Evolutionary conservation across 2,888 invertebrate species (phyloP).

Genomic region (Proisotoma minuta): DNA sequence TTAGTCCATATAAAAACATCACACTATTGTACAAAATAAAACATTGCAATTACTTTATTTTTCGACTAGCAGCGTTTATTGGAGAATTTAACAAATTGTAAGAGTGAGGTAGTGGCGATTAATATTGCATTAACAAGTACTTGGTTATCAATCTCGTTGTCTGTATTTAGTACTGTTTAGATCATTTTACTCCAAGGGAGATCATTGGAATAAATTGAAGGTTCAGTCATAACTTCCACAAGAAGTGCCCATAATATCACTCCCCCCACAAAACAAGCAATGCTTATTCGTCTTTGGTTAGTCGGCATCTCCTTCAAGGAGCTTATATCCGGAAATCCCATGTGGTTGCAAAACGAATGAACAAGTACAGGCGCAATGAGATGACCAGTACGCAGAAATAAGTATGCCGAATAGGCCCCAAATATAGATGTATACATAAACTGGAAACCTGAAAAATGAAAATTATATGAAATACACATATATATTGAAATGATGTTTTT

Average conservation of each 20-base stretch:
- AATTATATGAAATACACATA: constrained; percentile 9
- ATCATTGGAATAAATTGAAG: constrained; percentile 55
- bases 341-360: constrained; percentile 93
- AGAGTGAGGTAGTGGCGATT: too few relatives aligned
- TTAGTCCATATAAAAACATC: too few relatives aligned
- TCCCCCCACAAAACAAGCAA: constrained; percentile 68
- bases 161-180: too few relatives aligned
- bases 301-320: constrained; percentile 61
- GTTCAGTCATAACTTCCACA: constrained; percentile 70
- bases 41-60: neutral
- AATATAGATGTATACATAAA: constrained; percentile 86
- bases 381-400: constrained; percentile 86
- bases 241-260: constrained; percentile 71
- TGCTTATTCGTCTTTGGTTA: constrained; percentile 61
- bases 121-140: too few relatives aligned
- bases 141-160: too few relatives aligned
- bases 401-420: constrained; percentile 88
- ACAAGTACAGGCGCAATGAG: constrained; percentile 79
- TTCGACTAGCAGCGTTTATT: too few relatives aligned
- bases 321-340: constrained; percentile 87
- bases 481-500: neutral
- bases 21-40: too few relatives aligned
- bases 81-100: too few relatives aligned
- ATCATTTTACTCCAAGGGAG: constrained; percentile 48
- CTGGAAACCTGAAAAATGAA: constrained; percentile 65